Evolutionary conservation across 2,888 invertebrate genomes (phyloP).

Genomic region (Camptogramma bilineatum): DNA sequence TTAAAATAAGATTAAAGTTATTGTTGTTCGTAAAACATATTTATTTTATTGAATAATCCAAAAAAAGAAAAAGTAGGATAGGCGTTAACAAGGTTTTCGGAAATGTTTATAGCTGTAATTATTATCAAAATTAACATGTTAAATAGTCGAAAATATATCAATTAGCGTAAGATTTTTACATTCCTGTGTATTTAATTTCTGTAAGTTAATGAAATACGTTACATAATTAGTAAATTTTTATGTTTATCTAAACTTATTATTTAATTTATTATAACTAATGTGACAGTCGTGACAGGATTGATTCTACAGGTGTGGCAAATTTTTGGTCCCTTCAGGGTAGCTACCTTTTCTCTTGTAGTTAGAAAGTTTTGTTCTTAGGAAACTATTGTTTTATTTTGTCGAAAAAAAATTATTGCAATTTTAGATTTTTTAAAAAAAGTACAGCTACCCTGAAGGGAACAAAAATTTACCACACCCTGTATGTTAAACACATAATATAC

Average conservation of each 20-base stretch:
- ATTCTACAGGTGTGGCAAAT: too few species aligned
- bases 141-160: not conserved
- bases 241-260: not conserved
- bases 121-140: not conserved
- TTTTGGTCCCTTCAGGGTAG: too few species aligned
- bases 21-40: not conserved
- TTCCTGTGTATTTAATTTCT: conserved; percentile 3
- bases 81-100: not conserved
- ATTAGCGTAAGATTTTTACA: conserved; percentile 5
- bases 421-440: too few species aligned
- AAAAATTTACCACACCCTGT: too few species aligned
- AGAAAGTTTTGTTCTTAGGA: too few species aligned
- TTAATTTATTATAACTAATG: not conserved
- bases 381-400: too few species aligned
- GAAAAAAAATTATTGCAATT: too few species aligned
- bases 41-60: not conserved
- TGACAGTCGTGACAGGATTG: too few species aligned
- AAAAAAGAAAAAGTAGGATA: not conserved
- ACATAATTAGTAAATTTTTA: not conserved
- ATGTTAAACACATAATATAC: too few species aligned
- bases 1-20: too few species aligned
- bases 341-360: too few species aligned
- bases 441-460: too few species aligned
- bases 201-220: not conserved
- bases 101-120: not conserved